Conservation (phyloP, 1,140 invertebrate species). For the Harpegnathos saltator region DNA sequence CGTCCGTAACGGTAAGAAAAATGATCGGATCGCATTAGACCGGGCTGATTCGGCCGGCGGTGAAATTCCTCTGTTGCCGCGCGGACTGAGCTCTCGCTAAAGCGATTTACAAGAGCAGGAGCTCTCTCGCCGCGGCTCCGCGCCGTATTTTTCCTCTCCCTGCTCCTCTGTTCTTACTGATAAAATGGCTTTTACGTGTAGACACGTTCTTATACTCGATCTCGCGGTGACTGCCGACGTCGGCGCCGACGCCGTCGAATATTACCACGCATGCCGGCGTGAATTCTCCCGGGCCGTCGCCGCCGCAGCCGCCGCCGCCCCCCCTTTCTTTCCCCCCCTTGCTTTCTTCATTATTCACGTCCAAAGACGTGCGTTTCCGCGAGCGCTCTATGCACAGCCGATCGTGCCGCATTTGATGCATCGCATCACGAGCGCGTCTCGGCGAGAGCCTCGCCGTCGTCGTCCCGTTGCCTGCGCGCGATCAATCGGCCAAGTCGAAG, state of each 20-base stretch:
- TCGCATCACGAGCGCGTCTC: slow-evolving; percentile 12
- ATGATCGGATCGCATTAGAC: slow-evolving; percentile 39
- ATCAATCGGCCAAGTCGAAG: too few relatives aligned
- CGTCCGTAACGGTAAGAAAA: not conserved
- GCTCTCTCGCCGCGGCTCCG: not conserved
- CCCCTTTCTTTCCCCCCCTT: slow-evolving; percentile 26
- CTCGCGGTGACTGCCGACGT: not conserved
- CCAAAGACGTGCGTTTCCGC: slow-evolving; percentile 51
- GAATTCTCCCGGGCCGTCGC: slow-evolving; percentile 10
- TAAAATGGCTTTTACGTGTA: slow-evolving; percentile 51
- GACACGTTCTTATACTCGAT: slow-evolving; percentile 46
- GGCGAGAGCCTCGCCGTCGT: slow-evolving; percentile 15
- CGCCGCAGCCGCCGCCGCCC: too few relatives aligned
- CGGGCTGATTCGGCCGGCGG: not conserved
- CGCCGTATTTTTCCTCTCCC: slow-evolving; percentile 18
- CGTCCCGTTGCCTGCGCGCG: not conserved
- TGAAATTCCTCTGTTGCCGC: not conserved
- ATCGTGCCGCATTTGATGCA: slow-evolving; percentile 64
- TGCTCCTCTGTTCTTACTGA: slow-evolving; percentile 12
- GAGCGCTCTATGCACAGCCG: slow-evolving; percentile 10
- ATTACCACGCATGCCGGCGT: slow-evolving; percentile 8
- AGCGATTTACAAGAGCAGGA: slow-evolving; percentile 57
- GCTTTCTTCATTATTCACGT: slow-evolving; percentile 60
- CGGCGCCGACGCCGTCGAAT: not conserved
- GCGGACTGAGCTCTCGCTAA: slow-evolving; percentile 5